Evolutionary conservation across 2,888 invertebrate genomes (phyloP).

Genomic region (Diploptera punctata): DNA sequence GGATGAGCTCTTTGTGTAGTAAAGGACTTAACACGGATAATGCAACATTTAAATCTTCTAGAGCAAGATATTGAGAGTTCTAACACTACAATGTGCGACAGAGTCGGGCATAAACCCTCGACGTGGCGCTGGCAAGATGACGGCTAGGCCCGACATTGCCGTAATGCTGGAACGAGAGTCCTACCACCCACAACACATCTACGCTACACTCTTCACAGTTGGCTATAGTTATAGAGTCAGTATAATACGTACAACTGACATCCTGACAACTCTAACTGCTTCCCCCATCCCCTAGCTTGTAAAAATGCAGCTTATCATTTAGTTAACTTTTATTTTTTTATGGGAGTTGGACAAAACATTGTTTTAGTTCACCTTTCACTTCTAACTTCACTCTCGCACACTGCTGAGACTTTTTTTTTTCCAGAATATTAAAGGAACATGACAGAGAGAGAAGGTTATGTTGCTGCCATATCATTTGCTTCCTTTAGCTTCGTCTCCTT

Average conservation of each 20-base stretch:
- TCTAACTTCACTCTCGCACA: neutral
- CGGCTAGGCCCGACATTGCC: neutral
- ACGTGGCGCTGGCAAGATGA: neutral
- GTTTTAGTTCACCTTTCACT: neutral
- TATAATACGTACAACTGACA: neutral
- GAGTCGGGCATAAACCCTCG: neutral
- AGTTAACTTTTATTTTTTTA: neutral
- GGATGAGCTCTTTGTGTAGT: neutral
- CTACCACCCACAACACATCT: constrained; percentile 21
- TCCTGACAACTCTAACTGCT: neutral
- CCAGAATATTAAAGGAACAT: neutral
- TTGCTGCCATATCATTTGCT: neutral
- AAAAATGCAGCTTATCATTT: constrained; percentile 19
- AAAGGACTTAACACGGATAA: constrained; percentile 6
- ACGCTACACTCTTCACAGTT: constrained; percentile 7
- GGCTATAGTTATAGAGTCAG: neutral
- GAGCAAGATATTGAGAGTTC: constrained; percentile 16
- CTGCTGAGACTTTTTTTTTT: constrained; percentile 2
- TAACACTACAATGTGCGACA: constrained; percentile 2
- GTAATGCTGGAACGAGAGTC: constrained; percentile 3
- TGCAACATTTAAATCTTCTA: constrained; percentile 21
- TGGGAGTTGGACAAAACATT: constrained; percentile 5
- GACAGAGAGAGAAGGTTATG: constrained; percentile 3
- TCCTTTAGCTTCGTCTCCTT: neutral
- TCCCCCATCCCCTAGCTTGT: constrained; percentile 1